Evolutionary conservation across 2,113 vertebrate species (phyloP).

Genomic region (Dolichotis patagonum): DNA sequence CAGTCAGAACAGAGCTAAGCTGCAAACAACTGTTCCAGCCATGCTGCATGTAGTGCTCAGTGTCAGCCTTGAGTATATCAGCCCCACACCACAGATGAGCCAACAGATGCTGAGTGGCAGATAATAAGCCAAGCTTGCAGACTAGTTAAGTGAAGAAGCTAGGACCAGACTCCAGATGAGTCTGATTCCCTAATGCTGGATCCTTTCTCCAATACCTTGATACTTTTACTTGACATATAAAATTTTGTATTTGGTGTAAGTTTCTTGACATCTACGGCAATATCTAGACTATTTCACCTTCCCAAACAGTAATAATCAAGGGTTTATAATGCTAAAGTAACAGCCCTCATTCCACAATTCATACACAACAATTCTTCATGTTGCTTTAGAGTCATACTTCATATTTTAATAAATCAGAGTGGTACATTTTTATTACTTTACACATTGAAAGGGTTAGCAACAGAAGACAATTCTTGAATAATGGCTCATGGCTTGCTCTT

Average conservation of each 20-base stretch:
- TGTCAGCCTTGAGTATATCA: neutral
- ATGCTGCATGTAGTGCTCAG: neutral
- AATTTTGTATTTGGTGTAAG: neutral
- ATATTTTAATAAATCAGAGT: constrained; percentile 46
- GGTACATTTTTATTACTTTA: constrained; percentile 51
- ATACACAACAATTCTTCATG: constrained; percentile 27
- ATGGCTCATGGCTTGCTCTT: constrained; percentile 14
- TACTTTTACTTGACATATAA: neutral
- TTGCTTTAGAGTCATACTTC: constrained; percentile 45
- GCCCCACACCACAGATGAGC: neutral
- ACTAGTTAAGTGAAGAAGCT: neutral
- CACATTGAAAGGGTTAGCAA: constrained; percentile 51
- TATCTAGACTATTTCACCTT: constrained; percentile 43
- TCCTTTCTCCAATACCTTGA: neutral
- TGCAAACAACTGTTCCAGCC: constrained; percentile 22
- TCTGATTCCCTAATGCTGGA: constrained; percentile 6
- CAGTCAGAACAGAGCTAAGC: neutral
- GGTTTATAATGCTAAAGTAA: constrained; percentile 58
- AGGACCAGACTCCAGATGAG: neutral
- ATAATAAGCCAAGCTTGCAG: neutral
- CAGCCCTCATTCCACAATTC: constrained; percentile 37
- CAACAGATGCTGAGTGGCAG: constrained; percentile 15
- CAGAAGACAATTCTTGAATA: constrained; percentile 53
- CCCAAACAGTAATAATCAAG: constrained; percentile 43
- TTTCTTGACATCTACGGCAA: constrained; percentile 51